These are phyloP conservation scores for Calycopis cecrops DNA, from an alignment of 1,140 invertebrate species.

Conservation along the genomic window DNA sequence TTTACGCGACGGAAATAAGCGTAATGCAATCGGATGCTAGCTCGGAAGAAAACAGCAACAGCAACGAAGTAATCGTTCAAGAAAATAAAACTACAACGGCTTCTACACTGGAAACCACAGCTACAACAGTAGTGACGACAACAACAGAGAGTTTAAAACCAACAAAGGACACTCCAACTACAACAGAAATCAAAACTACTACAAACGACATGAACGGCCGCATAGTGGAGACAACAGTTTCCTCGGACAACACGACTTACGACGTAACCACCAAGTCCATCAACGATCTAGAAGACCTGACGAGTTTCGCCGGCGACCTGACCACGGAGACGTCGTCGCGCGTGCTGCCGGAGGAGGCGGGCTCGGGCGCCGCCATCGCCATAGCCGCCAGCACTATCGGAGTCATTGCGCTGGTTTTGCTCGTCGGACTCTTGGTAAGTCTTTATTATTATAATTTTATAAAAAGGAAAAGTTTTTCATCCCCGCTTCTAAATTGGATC, in stretches of 20 bases:
- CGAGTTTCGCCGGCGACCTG: conserved; percentile 44
- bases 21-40: conserved; percentile 29
- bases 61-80: conserved; percentile 53
- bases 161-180: conserved; percentile 26
- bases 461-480: too few species aligned
- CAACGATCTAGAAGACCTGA: conserved; percentile 46
- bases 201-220: conserved; percentile 11
- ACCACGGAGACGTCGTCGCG: conserved; percentile 52
- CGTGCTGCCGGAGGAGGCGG: conserved; percentile 42
- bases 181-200: conserved; percentile 25
- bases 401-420: conserved; percentile 57
- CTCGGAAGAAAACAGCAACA: conserved; percentile 50
- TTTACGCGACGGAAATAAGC: conserved; percentile 19
- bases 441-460: conserved; percentile 8
- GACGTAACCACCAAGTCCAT: conserved; percentile 35
- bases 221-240: conserved; percentile 27
- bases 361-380: conserved; percentile 55
- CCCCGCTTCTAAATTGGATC: too few species aligned
- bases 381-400: conserved; percentile 66
- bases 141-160: conserved; percentile 23
- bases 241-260: conserved; percentile 16
- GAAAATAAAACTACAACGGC: conserved; percentile 29
- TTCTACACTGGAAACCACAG: conserved; percentile 19
- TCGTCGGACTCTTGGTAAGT: conserved; percentile 64
- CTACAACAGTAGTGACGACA: conserved; percentile 19